phyloP scores from a whole-genome alignment of 2,113 vertebrate genomes.

The Pardalotus punctatus region DNA sequence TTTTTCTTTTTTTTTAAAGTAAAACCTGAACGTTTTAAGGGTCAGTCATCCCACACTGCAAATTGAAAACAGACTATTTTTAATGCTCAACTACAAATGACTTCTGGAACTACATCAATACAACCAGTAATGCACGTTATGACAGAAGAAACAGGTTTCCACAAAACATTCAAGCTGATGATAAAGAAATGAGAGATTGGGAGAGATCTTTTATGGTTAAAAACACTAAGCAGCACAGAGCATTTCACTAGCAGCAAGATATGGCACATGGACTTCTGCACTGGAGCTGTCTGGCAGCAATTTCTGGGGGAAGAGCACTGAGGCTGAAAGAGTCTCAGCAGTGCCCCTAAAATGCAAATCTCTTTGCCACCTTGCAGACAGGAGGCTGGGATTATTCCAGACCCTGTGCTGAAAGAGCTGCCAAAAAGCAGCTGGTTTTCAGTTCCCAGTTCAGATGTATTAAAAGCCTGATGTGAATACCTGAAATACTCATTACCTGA shows the following conservation, averaged over 20 bases:
- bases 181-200: background rate
- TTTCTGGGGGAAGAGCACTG: background rate
- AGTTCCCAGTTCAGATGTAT: background rate
- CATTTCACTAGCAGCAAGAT: background rate
- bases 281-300: background rate
- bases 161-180: background rate
- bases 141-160: background rate
- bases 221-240: background rate
- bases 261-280: accelerated
- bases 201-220: background rate
- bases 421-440: background rate
- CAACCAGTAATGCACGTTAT: background rate
- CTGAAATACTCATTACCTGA: background rate
- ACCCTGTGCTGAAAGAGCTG: background rate
- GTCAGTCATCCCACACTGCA: background rate
- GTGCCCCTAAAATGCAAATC: background rate
- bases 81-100: background rate
- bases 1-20: background rate
- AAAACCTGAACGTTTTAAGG: slow-evolving; percentile 2
- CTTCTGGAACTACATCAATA: background rate
- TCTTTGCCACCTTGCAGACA: background rate
- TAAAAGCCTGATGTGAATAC: background rate
- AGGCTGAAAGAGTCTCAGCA: background rate
- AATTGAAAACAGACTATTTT: background rate
- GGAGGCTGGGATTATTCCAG: background rate